phyloP scores from a whole-genome alignment of 2,888 invertebrate genomes.

The Netelia fuscicornis region DNA sequence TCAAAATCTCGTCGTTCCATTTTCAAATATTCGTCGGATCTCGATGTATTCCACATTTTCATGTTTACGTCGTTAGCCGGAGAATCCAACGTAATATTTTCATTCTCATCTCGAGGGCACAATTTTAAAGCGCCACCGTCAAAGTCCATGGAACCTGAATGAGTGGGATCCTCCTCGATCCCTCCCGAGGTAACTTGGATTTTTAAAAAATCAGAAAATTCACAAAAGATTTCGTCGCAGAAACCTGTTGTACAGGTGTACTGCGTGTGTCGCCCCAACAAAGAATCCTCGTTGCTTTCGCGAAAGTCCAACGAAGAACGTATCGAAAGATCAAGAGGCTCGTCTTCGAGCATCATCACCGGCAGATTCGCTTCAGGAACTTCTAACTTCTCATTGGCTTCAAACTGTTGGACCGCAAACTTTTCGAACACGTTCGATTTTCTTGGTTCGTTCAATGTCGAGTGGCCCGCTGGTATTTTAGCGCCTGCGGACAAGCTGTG shows the following conservation, averaged over 20 bases:
- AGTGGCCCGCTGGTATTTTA: conserved; percentile 46
- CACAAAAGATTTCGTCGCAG: conserved; percentile 19
- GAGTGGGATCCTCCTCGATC: not conserved
- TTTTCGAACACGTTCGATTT: conserved; percentile 12
- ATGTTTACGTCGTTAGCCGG: not conserved
- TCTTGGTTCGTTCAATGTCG: conserved; percentile 53
- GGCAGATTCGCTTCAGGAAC: not conserved
- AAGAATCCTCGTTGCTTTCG: not conserved
- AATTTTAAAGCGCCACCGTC: not conserved
- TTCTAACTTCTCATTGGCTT: conserved; percentile 1
- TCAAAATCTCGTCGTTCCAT: not conserved
- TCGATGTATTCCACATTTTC: not conserved
- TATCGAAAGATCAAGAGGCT: conserved; percentile 61
- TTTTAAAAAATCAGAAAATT: conserved; percentile 9
- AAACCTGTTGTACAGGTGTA: not conserved
- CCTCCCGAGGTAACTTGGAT: not conserved
- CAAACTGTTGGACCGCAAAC: not conserved
- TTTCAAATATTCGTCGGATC: not conserved
- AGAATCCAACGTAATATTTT: conserved; percentile 27
- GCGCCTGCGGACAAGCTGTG: not conserved
- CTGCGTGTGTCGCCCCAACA: not conserved
- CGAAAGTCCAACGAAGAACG: not conserved
- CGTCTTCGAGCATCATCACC: conserved; percentile 14
- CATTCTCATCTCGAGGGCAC: conserved; percentile 11
- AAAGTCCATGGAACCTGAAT: conserved; percentile 35